Evolutionary conservation across 2,888 invertebrate genomes (phyloP), one percentile per base, ranked within the genome.

Genomic region (Cheilosia vernalis): DNA sequence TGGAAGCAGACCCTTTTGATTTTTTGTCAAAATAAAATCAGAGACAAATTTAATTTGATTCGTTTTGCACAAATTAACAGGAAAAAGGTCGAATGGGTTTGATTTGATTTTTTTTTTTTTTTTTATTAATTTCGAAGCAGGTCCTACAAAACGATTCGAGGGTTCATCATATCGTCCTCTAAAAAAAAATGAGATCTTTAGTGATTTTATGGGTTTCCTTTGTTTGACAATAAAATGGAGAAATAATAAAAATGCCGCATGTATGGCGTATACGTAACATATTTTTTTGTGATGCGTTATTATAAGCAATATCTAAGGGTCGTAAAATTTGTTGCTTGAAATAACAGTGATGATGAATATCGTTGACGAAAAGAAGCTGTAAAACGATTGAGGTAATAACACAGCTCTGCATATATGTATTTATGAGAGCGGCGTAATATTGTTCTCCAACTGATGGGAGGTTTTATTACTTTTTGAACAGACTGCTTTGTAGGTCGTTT

Each of bases 261-360:
- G 67, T 55, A 66, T 56, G 78, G 67, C 83, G 83, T 78, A 83
- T 83, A 78, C 83, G 78, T 73, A 78, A 83, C 55, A 6, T 27
- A n/a, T 77, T 66, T 37, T 53, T 55, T 10, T 33, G n/a, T 3
- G 58, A 17, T 53, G 47, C 30, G 69, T 42, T 64, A 58, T 80
- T 17, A 9, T 60, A 66, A 42, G 17, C 24, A 56, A 69, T 15
- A 51, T 81, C 56, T 63, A 47, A 66, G 30, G 49, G 67, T 78
- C 73, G 67, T 83, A 73, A 83, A 83, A 73, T 63, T 67, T 67
- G 66, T 56, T 73, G 67, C n/a, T 58, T 78, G 78, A 78, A 83
- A 73, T 83, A 78, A 78, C 37, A 67, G 6, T 51, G 53, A 21
- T 58, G 61, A 77, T 72, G 70, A 42, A 63, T 64, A 51, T 76